Percentiles rank a stretch among this genome's conserved stretches.
phyloP scores from a whole-genome alignment of 2,113 vertebrate species.

The Salvelinus sp. region DNA sequence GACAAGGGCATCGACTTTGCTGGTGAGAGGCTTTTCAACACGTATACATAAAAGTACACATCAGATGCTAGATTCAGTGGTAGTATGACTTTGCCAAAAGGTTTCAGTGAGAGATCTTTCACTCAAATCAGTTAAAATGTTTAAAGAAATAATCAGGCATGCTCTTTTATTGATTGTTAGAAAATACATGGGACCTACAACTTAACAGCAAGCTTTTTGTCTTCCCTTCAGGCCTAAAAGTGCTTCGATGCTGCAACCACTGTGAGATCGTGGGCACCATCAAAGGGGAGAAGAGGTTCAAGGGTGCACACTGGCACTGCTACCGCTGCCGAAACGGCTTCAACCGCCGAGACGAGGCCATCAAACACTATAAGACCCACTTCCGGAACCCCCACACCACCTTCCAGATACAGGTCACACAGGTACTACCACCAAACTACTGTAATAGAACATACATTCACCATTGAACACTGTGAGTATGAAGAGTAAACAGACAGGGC shows the following conservation, averaged over 20 bases:
- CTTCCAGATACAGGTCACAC: conserved; percentile 64
- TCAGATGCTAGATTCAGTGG: too few relatives aligned
- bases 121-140: too few relatives aligned
- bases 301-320: conserved; percentile 66
- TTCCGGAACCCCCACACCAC: conserved; percentile 67
- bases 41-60: neutral
- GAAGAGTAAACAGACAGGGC: too few relatives aligned
- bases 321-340: conserved; percentile 65
- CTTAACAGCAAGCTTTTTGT: neutral
- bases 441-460: neutral
- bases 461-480: neutral
- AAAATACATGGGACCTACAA: too few relatives aligned
- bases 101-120: too few relatives aligned
- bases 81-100: too few relatives aligned
- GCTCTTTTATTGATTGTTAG: too few relatives aligned
- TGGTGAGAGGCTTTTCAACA: conserved; percentile 34
- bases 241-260: conserved; percentile 63
- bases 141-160: too few relatives aligned
- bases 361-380: conserved; percentile 66
- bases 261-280: conserved; percentile 67
- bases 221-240: conserved; percentile 51
- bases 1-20: conserved; percentile 61
- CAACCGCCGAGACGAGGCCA: conserved; percentile 61
- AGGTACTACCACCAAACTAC: conserved; percentile 31
- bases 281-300: conserved; percentile 66